A percentile compares a stretch with the other conserved stretches of the same genome.
Conservation (phyloP, 2,797 vertebrate genomes). For the Vultur gryphus region DNA sequence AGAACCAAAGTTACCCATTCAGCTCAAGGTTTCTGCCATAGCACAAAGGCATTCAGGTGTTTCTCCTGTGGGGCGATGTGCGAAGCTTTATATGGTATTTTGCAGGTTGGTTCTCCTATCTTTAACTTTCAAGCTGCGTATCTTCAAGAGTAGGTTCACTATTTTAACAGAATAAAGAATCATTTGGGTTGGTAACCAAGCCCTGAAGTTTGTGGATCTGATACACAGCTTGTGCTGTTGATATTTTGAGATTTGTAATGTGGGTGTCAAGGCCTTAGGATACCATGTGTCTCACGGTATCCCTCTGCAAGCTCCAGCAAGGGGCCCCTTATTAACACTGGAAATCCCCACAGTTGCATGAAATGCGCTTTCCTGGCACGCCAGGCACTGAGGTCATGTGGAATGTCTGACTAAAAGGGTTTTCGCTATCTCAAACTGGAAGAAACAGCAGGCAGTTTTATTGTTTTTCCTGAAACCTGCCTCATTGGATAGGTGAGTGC, state of each 20-base stretch:
- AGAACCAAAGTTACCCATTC: background rate
- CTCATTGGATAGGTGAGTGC: background rate
- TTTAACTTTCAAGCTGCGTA: background rate
- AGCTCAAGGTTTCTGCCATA: background rate
- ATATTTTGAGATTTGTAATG: background rate
- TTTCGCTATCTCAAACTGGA: constrained; percentile 15
- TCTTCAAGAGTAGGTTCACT: background rate
- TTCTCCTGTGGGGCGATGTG: background rate
- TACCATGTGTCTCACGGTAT: background rate
- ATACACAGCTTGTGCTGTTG: background rate
- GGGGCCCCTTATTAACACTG: background rate
- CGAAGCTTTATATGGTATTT: background rate
- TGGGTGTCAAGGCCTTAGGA: constrained; percentile 24
- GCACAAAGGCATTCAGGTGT: background rate
- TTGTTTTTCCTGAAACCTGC: background rate
- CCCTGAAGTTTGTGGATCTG: background rate
- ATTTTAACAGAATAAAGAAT: background rate
- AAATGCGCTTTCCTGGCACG: constrained; percentile 24
- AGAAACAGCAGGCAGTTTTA: background rate
- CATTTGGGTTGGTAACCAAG: background rate
- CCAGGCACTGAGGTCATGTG: constrained; percentile 12
- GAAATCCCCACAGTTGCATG: constrained; percentile 39
- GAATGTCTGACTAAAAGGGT: constrained; percentile 1
- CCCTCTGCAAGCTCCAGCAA: constrained; percentile 36
- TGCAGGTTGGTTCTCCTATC: background rate